These are phyloP conservation scores for Drosophila mimica DNA, from an alignment of 2,888 invertebrate genomes.

Conservation along the genomic window DNA sequence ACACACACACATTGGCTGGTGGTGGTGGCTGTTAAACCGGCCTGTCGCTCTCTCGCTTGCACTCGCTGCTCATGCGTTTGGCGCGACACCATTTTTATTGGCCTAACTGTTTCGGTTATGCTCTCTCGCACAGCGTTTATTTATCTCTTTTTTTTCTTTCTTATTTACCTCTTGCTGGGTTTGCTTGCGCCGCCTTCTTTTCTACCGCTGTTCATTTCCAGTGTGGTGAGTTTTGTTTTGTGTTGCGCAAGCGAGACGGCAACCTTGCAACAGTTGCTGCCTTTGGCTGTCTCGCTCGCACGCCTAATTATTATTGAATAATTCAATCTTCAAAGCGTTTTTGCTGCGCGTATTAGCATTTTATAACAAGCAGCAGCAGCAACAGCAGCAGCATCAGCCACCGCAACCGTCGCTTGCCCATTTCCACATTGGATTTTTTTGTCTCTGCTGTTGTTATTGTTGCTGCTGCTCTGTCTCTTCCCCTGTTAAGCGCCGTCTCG, in stretches of 20 bases:
- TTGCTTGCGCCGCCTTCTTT: slow-evolving; percentile 78
- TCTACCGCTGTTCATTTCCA: slow-evolving; percentile 62
- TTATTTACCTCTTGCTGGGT: slow-evolving; percentile 60
- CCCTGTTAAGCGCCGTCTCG: slow-evolving; percentile 50
- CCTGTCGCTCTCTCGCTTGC: slow-evolving; percentile 46
- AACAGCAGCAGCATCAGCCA: slow-evolving; percentile 26
- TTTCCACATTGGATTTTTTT: slow-evolving; percentile 60
- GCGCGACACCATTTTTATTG: slow-evolving; percentile 81
- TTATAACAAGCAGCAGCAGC: slow-evolving; percentile 77
- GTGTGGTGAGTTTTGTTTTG: slow-evolving; percentile 72
- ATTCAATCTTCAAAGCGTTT: slow-evolving; percentile 80
- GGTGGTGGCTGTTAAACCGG: slow-evolving; percentile 68
- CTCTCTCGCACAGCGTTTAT: slow-evolving; percentile 49
- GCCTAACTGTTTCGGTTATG: slow-evolving; percentile 58
- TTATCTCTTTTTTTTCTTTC: slow-evolving; percentile 29
- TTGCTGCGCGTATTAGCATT: slow-evolving; percentile 81
- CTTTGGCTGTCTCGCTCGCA: slow-evolving; percentile 53
- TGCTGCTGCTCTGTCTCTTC: slow-evolving; percentile 10
- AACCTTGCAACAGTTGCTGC: slow-evolving; percentile 3
- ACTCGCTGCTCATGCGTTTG: slow-evolving; percentile 10
- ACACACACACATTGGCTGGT: slow-evolving; percentile 22
- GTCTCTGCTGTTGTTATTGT: slow-evolving; percentile 1
- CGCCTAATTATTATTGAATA: slow-evolving; percentile 82
- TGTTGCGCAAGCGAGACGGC: slow-evolving; percentile 43
- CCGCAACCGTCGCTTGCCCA: slow-evolving; percentile 53